These are phyloP conservation scores for Nyctibius grandis DNA, from an alignment of 2,797 vertebrate species.

Conservation along the genomic window DNA sequence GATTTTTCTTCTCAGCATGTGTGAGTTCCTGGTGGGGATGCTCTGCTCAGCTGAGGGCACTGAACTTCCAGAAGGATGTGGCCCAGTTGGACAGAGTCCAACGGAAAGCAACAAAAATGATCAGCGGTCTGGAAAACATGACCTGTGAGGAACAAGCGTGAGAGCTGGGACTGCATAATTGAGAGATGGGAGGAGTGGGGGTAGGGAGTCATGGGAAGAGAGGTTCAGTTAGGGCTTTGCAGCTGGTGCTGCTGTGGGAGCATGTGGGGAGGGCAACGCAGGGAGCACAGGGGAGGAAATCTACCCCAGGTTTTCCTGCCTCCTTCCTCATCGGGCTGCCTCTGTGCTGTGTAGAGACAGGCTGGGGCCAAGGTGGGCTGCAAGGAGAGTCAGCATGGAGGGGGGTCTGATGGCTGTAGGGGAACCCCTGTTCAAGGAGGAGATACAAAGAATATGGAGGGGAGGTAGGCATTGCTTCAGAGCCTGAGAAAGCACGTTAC, in stretches of 20 bases:
- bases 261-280: rapidly evolving
- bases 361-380: not conserved
- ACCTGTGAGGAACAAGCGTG: not conserved
- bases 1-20: not conserved
- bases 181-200: not conserved
- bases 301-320: not conserved
- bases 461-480: not conserved
- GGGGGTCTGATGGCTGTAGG: not conserved
- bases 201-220: not conserved
- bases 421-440: not conserved
- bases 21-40: not conserved
- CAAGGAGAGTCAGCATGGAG: rapidly evolving
- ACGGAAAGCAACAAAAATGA: not conserved
- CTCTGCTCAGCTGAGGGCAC: not conserved
- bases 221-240: not conserved
- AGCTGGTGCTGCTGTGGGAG: not conserved
- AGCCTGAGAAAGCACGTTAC: not conserved
- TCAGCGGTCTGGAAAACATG: not conserved
- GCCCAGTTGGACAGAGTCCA: not conserved
- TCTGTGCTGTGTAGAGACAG: not conserved
- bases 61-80: not conserved
- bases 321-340: not conserved
- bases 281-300: not conserved
- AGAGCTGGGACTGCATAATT: rapidly evolving
- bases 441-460: rapidly evolving